Evolutionary conservation across 1,140 invertebrate species (phyloP), one percentile per base, ranked within the genome.

Genomic region (Branchinecta lindahli): DNA sequence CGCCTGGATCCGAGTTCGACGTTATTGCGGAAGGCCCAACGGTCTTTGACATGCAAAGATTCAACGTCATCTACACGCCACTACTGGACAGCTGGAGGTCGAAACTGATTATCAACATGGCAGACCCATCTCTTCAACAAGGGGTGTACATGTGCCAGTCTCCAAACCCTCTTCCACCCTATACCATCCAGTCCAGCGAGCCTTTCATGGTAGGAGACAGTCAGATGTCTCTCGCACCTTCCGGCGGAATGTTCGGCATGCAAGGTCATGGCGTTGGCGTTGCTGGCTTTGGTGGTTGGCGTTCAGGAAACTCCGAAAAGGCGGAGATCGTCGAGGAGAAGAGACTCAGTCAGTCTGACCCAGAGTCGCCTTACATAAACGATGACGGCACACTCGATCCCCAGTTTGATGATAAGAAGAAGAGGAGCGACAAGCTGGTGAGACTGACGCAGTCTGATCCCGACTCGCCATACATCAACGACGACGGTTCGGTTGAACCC

Each of bases 91-190:
- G 18, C 18, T 61, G 52, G 52, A 12, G 52, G 6, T 61, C 52
- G 18, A 61, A 61, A 61, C 52, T 61, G 12, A 61, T 61, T 15
- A 61, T 61, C 52, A 61, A 61, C 6, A 61, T 61, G 52, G 52
- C 18, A 15, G 52, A 61, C 18, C 52, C 52, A 15, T 61, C 52
- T 61, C 52, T 61, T 61, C 52, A 61, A 61, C 52, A 61, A 12
- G 18, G 52, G 12, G 18, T 61, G 12, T 61, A 61, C 18, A 61
- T 61, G 52, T 61, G 52, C 18, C 52, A 61, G 18, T 61, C 18
- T 61, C 52, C 52, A 61, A 61, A 61, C 52, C 52, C 52, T 61
- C 18, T 61, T 12, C 52, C 52, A 61, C 52, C 52, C 1, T 61
- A 61, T 61, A 61, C 52, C 12, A 12, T 61, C 18, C 52, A 61